Evolutionary conservation across 1,140 invertebrate species (phyloP), one percentile per base, ranked within the genome.

Genomic region (Notospermus geniculatus): DNA sequence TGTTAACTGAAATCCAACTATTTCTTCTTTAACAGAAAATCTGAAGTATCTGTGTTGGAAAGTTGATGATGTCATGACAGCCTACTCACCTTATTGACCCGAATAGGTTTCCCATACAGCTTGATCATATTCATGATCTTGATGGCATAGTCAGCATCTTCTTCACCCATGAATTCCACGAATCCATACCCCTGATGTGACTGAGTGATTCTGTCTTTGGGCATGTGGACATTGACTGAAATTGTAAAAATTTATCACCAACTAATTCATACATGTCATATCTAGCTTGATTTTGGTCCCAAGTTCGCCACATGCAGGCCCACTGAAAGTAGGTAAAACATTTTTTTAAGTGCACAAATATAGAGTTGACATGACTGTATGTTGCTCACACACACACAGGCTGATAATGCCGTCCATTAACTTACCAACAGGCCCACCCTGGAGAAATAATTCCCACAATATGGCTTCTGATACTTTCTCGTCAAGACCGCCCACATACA

Each of bases 121-220:
- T 99, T 99, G 68, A 99, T 99, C 97, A 99, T 99, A 77, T 99
- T 99, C 95, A 99, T 98, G 53, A 99, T 98, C 86, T 99, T 98
- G 54, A 99, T 99, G 0, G 95, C 96, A 87, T 99, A 99, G 82
- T 99, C 97, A 11, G 97, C 97, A 87, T 99, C 97, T 82, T 99
- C 97, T 82, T 99, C 97, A 23, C 94, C 93, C 86, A 99, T 92
- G 75, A 99, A 99, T 82, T 99, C 97, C 15, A 99, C 94, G 83
- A 99, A 99, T 1, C 97, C 96, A 87, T 98, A 99, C 0, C 97
- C 97, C 84, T 99, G 97, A 83, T 99, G 97, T 83, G 92, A 91
- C 83, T 96, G 93, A 9, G 96, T 98, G 5, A 99, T 95, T 68
- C 97, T 84, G 78, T 99, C 97, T 82, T 99, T 99, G 5, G 97